Base-by-base conservation (phyloP, 2,797 vertebrate genomes). In the Thripadectes ignobilis region DNA sequence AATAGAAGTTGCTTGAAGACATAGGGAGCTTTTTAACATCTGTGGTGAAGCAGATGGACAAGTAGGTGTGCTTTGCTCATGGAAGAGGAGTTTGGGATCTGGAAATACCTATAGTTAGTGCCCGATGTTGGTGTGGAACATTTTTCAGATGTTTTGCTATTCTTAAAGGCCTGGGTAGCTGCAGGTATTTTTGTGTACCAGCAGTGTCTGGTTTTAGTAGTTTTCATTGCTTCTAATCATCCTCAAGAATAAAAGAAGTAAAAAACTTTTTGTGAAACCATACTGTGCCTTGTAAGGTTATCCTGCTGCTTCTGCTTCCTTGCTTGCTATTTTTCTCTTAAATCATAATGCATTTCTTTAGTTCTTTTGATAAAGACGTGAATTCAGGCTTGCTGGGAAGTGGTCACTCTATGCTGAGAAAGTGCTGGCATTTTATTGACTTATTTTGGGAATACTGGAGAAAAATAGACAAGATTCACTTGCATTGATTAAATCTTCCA, bases 331-430 rank as follows among this genome's bases (percentile, higher is more conserved):
- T 96, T 89, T 95, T 85, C 68, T 96, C 95, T 94, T 80, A 96
- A 95, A 93, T 97, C 74, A 62, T 96, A 93, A 96, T 94, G 84
- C 72, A 65, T 95, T 96, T 96, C 95, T 92, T 90, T 63, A 85
- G 79, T 87, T 90, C 63, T 88, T 91, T 90, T 86, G 88, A 72
- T 95, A 97, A 97, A 96, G 96, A 85, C 92, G 94, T 88, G 82
- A 95, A 93, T 79, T 97, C 45, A 22, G 19, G 45, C 92, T 97
- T 96, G 85, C 57, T 92, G 78, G 91, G 84, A 94, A 96, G 91
- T 51, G 52, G 77, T 82, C 88, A 71, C 80, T 94, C 68, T 94
- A 5, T 55, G 61, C 65, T 92, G 82, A 92, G 86, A 83, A 94
- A 93, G 73, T 46, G 59, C 69, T 91, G 63, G 85, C 61, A n/a